Evolutionary conservation across 2,888 invertebrate genomes (phyloP).

Genomic region (Lacanobia oleracea): DNA sequence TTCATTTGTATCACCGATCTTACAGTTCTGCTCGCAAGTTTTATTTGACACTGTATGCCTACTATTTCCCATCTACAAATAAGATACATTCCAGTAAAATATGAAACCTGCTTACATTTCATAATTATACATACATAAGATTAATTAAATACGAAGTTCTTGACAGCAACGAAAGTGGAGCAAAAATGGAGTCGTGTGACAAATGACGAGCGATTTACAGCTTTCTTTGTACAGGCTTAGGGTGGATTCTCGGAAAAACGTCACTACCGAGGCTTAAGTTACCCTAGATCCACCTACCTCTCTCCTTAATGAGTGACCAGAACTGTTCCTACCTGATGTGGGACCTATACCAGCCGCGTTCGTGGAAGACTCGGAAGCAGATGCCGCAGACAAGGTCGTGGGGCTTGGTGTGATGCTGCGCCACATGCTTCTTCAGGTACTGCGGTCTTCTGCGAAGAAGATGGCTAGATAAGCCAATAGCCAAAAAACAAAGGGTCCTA

Average conservation of each 20-base stretch:
- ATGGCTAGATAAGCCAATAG: too few species aligned
- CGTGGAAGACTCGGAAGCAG: conserved; percentile 73
- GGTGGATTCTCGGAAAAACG: neutral
- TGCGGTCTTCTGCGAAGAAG: conserved; percentile 71
- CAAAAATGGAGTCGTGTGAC: neutral
- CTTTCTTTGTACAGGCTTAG: neutral
- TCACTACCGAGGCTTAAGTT: too few species aligned
- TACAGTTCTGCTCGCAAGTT: too few species aligned
- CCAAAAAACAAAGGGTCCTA: too few species aligned
- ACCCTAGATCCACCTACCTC: neutral
- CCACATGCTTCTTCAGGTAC: conserved; percentile 74
- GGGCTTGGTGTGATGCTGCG: conserved; percentile 73
- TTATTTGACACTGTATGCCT: too few species aligned
- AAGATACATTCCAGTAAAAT: too few species aligned
- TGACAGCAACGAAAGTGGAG: neutral
- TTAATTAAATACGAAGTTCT: neutral
- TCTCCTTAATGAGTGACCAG: neutral
- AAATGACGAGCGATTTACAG: neutral
- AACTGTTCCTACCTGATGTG: conserved; percentile 68
- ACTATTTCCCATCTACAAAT: too few species aligned
- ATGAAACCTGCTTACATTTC: too few species aligned
- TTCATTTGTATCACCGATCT: too few species aligned
- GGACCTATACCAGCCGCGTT: conserved; percentile 71
- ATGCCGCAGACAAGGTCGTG: conserved; percentile 69
- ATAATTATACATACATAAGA: too few species aligned